phyloP scores from a whole-genome alignment of 1,140 invertebrate species.

The Pseudomyrmex gracilis region DNA sequence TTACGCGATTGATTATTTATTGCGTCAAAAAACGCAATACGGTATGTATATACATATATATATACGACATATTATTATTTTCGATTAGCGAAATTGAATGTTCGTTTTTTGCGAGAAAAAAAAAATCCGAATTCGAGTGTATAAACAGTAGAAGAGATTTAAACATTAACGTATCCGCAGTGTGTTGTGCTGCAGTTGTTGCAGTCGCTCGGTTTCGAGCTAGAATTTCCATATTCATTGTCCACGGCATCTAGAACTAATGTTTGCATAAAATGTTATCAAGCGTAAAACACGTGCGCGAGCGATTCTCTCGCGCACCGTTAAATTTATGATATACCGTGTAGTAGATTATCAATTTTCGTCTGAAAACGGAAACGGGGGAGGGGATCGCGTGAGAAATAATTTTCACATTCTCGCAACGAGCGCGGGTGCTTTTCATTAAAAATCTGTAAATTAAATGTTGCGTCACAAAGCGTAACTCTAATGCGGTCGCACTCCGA shows the following conservation, averaged over 20 bases:
- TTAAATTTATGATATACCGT: constrained; percentile 46
- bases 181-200: background rate
- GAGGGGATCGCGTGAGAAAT: background rate
- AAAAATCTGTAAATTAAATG: constrained; percentile 15
- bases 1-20: no score
- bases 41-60: no score
- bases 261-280: constrained; percentile 60
- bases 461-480: constrained; percentile 25
- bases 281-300: constrained; percentile 18
- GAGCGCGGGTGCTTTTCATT: constrained; percentile 10
- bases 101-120: no score
- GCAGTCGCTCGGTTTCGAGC: background rate
- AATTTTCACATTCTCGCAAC: background rate
- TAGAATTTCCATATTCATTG: constrained; percentile 56
- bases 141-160: background rate
- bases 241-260: constrained; percentile 35
- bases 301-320: constrained; percentile 4
- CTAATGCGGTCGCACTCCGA: background rate
- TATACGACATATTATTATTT: no score
- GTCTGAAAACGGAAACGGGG: background rate
- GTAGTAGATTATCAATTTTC: constrained; percentile 33
- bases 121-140: constrained; percentile 15
- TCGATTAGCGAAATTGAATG: no score
- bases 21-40: no score
- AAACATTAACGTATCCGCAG: constrained; percentile 21